Evolutionary conservation across 2,113 vertebrate species (phyloP), one percentile per base, ranked within the genome.

Genomic region (Ciconia boyciana): DNA sequence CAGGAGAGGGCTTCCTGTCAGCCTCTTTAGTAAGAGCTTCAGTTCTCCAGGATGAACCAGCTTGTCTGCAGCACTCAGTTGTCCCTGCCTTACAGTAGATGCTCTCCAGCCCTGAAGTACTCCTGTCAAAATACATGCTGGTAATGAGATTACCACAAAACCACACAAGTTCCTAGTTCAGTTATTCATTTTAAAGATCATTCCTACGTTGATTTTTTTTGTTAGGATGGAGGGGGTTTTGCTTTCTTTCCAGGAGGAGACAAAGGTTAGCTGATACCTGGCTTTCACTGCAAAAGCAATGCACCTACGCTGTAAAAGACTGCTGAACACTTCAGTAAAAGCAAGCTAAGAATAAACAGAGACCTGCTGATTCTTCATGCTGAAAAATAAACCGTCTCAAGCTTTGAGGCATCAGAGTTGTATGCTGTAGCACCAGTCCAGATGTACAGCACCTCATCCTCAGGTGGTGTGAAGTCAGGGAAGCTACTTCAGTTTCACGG

Each of bases 231-330:
- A 81, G 15, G 5, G 55, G 32, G 80, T 26, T 90, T 77, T 90
- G 65, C 83, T 87, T 95, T 94, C 46, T 61, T 94, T 97, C 48
- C 60, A 85, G 51, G n/a, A 95, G 71, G 54, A 48, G 66, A 55
- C 64, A 95, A 91, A 87, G 48, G 75, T 52, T 20, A 82, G 20
- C 25, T 83, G 55, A 61, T 54, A 76, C 16, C 72, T 91, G 43
- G 10, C 46, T 94, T 87, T 93, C 66, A 25, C 24, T 64, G 76
- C 60, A 83, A 88, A 94, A 92, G 58, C 55, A 86, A 31, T 9
- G 22, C 51, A 55, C 60, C 64, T 87, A 52, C 61, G 34, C 68
- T 21, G 69, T 55, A 87, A 83, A 87, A 82, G 69, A n/a, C 26
- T 29, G 22, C 29, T 11, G 62, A 81, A 82, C 44, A 34, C 34